Evolutionary conservation across 2,113 vertebrate species (phyloP).

Genomic region (Scolopax mira): DNA sequence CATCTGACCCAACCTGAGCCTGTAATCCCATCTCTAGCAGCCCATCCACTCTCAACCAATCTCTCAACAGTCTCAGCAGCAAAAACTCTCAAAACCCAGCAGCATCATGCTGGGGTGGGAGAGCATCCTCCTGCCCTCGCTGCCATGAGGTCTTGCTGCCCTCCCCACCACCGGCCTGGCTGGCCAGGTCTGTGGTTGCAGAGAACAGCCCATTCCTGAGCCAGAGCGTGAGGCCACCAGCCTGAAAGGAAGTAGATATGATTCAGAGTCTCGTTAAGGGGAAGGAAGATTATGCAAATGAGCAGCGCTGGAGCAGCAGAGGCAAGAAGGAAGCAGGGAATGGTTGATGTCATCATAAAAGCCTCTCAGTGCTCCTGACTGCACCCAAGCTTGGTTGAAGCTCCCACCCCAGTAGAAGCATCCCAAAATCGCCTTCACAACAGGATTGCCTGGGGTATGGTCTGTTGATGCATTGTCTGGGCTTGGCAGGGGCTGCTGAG

Average conservation of each 20-base stretch:
- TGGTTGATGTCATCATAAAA: background rate
- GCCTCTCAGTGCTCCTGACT: background rate
- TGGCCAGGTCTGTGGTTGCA: background rate
- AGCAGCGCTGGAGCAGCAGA: background rate
- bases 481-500: background rate
- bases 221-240: background rate
- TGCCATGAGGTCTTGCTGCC: background rate
- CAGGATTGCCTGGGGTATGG: accelerated
- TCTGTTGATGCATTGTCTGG: accelerated
- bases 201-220: background rate
- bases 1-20: accelerated
- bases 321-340: background rate
- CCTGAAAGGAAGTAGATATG: conserved; percentile 23
- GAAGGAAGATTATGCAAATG: conserved; percentile 41
- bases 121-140: background rate
- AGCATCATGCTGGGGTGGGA: background rate
- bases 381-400: background rate
- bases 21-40: too few species aligned
- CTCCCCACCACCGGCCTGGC: background rate
- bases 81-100: background rate
- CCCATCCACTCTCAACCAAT: background rate
- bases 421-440: background rate
- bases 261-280: conserved; percentile 4
- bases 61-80: too few species aligned
- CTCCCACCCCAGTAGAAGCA: background rate